Percentiles rank a stretch among this genome's conserved stretches.
Conservation (phyloP, 2,113 vertebrate species). For the Ailurus styani region DNA sequence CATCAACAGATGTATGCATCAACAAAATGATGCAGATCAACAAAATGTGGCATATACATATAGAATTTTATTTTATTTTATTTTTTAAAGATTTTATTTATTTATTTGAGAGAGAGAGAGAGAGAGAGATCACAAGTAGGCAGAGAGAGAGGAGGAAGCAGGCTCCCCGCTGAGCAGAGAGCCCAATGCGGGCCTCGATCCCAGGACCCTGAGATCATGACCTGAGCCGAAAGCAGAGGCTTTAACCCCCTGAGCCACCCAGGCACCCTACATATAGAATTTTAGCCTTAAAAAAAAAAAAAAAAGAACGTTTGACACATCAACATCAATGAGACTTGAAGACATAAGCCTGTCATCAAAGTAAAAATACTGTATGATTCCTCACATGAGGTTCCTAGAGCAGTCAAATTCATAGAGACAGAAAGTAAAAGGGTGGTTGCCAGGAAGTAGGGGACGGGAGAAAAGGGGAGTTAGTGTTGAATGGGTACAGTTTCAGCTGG, state of each 20-base stretch:
- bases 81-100: no score
- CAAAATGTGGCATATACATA: background rate
- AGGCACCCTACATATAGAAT: no score
- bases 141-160: no score
- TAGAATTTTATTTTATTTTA: no score
- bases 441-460: background rate
- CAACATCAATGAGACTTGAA: background rate
- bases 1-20: background rate
- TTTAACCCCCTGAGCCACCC: no score
- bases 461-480: background rate
- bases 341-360: background rate
- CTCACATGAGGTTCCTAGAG: background rate
- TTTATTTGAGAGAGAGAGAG: no score
- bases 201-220: no score
- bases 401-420: background rate
- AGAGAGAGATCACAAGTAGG: no score
- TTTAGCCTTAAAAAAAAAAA: no score
- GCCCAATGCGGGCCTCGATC: no score
- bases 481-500: background rate
- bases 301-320: constrained; percentile 25
- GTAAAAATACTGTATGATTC: background rate
- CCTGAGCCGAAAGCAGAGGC: no score
- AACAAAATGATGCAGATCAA: background rate
- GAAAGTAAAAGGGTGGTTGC: background rate
- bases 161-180: no score